Evolutionary conservation across 2,888 invertebrate species (phyloP).

Genomic region (Leptopilina myrica): DNA sequence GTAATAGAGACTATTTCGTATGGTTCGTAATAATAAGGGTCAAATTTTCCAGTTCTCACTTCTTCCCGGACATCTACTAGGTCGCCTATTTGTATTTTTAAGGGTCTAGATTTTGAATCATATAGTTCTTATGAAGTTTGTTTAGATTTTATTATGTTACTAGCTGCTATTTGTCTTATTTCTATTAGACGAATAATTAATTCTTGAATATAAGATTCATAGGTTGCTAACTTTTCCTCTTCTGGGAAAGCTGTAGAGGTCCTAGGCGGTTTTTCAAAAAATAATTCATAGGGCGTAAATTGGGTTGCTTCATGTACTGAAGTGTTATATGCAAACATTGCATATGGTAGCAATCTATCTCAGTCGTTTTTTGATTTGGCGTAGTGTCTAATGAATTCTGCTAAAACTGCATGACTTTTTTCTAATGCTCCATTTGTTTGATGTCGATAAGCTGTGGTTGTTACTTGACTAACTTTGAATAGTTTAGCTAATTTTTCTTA

Average conservation of each 20-base stretch:
- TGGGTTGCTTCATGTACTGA: slow-evolving; percentile 43
- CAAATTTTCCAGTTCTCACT: not conserved
- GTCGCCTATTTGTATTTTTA: not conserved
- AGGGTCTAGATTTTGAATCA: not conserved
- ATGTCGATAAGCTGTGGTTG: slow-evolving; percentile 46
- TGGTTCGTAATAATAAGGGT: not conserved
- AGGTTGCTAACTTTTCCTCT: not conserved
- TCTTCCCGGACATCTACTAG: not conserved
- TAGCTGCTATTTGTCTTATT: not conserved
- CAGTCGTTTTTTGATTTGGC: slow-evolving; percentile 43
- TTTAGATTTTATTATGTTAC: not conserved
- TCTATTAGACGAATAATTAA: not conserved
- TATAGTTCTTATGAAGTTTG: not conserved
- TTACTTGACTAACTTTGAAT: slow-evolving; percentile 45
- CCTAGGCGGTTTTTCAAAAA: slow-evolving; percentile 41
- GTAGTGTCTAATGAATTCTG: slow-evolving; percentile 51
- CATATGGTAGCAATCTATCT: slow-evolving; percentile 47
- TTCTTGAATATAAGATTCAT: slow-evolving; percentile 4
- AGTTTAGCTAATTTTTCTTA: slow-evolving; percentile 45
- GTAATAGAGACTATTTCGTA: not conserved
- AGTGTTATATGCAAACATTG: slow-evolving; percentile 48
- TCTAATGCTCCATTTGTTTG: slow-evolving; percentile 51
- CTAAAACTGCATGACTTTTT: slow-evolving; percentile 48
- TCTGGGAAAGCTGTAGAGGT: not conserved
- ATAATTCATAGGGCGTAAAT: slow-evolving; percentile 44